phyloP scores from a whole-genome alignment of 1,140 invertebrate species.

The Melitaea cinxia region DNA sequence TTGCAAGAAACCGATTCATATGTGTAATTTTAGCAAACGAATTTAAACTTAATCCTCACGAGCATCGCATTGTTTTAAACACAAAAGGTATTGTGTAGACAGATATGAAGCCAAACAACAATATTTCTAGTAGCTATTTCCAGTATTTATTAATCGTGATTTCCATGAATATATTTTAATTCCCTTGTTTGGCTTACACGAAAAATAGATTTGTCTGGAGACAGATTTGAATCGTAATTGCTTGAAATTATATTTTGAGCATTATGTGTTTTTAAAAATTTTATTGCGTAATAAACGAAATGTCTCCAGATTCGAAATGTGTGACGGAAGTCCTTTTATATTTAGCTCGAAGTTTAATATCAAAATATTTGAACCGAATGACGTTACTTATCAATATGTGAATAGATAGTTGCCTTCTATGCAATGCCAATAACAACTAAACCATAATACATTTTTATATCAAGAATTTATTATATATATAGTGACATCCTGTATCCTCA shows the following conservation, averaged over 20 bases:
- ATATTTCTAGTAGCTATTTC: slow-evolving; percentile 6
- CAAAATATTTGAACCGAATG: slow-evolving; percentile 35
- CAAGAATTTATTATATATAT: too few relatives aligned
- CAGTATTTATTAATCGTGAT: background rate
- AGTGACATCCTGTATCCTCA: too few relatives aligned
- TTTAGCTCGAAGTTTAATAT: slow-evolving; percentile 35
- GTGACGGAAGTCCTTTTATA: slow-evolving; percentile 45
- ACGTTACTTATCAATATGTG: slow-evolving; percentile 1
- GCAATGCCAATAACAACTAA: background rate
- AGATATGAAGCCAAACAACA: slow-evolving; percentile 16
- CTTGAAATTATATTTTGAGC: too few relatives aligned
- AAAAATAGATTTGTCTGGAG: background rate
- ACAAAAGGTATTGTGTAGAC: slow-evolving; percentile 6
- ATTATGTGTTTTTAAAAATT: slow-evolving; percentile 38
- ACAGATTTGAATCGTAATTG: slow-evolving; percentile 18
- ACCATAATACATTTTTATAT: too few relatives aligned
- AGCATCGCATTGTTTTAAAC: slow-evolving; percentile 14
- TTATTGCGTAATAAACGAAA: slow-evolving; percentile 49
- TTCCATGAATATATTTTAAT: slow-evolving; percentile 12
- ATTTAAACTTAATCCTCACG: slow-evolving; percentile 14
- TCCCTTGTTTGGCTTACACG: background rate
- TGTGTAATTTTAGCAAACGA: slow-evolving; percentile 3
- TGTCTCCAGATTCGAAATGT: slow-evolving; percentile 33
- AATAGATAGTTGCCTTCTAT: background rate
- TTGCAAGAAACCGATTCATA: slow-evolving; percentile 10